Evolutionary conservation across 2,888 invertebrate species (phyloP).

Genomic region (Yponomeuta plumbellus): DNA sequence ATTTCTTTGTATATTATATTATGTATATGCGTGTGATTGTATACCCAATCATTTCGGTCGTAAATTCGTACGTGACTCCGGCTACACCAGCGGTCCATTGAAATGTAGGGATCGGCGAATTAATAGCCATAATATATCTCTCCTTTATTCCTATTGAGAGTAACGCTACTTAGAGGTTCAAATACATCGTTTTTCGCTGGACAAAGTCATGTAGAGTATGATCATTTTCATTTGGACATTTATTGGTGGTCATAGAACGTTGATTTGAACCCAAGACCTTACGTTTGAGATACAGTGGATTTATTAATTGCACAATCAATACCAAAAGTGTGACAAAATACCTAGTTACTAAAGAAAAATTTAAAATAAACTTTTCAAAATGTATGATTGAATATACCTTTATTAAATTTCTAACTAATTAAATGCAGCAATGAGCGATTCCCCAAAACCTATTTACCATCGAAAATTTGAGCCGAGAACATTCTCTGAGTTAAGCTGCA

Average conservation of each 20-base stretch:
- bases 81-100: background rate
- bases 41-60: background rate
- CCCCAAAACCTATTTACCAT: too few relatives aligned
- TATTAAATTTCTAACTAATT: too few relatives aligned
- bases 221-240: background rate
- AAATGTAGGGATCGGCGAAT: conserved; percentile 8
- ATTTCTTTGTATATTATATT: background rate
- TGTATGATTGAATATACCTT: too few relatives aligned
- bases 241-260: background rate
- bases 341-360: too few relatives aligned
- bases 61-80: conserved; percentile 9
- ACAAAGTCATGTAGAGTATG: conserved; percentile 3
- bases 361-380: too few relatives aligned
- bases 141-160: conserved; percentile 5
- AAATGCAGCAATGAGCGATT: too few relatives aligned
- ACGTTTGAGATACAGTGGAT: too few relatives aligned
- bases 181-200: conserved; percentile 4
- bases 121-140: conserved; percentile 9
- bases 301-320: too few relatives aligned
- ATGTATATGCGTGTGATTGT: background rate
- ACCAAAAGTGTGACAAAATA: too few relatives aligned
- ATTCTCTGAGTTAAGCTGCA: too few relatives aligned
- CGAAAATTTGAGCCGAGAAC: too few relatives aligned
- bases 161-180: background rate
- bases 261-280: background rate